These are phyloP conservation scores for Resseliella maxima DNA, from an alignment of 2,888 invertebrate species.

Conservation along the genomic window DNA sequence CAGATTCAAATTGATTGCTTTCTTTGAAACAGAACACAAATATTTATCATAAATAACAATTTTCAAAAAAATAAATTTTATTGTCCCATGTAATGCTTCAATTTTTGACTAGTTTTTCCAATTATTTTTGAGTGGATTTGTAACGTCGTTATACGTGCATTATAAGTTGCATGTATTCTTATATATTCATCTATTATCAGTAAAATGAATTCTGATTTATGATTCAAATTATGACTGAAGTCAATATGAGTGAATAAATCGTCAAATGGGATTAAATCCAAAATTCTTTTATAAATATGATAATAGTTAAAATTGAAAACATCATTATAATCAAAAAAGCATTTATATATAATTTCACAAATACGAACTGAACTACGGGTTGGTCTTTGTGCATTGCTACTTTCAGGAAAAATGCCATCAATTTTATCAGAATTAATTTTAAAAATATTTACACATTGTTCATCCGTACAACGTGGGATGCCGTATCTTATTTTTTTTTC, in stretches of 20 bases:
- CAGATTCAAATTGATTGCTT: no score
- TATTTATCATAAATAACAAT: neutral
- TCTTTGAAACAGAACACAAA: neutral
- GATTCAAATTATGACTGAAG: neutral
- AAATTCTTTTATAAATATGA: neutral
- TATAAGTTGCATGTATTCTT: neutral
- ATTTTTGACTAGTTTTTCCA: neutral
- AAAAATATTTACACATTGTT: conserved; percentile 24
- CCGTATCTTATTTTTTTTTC: conserved; percentile 11
- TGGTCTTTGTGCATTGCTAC: neutral
- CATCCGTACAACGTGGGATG: neutral
- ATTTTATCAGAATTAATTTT: neutral
- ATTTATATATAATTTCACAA: conserved; percentile 24
- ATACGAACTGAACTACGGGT: neutral
- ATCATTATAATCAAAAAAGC: neutral
- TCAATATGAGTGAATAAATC: neutral
- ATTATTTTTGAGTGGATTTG: neutral
- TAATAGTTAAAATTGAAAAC: neutral
- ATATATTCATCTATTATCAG: conserved; percentile 34
- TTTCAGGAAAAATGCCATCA: conserved; percentile 9
- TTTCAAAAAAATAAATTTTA: neutral
- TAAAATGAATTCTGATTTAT: conserved; percentile 12
- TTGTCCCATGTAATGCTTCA: conserved; percentile 11
- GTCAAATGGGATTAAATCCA: neutral
- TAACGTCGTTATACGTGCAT: neutral